Conservation (phyloP, 1,140 invertebrate genomes). For the Apis mellifera region Amel_HAv3.1 CM009932.2:6502501-6503000, state of each 20-base stretch:
- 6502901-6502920: no score
- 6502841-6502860: neutral
- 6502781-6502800: neutral
- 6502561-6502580: neutral
- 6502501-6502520: neutral
- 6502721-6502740: neutral
- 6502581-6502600: no score
- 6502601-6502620: neutral
- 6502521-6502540: neutral
- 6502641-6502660: slow-evolving; percentile 3
- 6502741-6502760: neutral
- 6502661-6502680: neutral
- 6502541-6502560: neutral
- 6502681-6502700: neutral
- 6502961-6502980: no score
- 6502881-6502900: no score
- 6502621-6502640: neutral
- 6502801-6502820: neutral
- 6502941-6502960: no score
- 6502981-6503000: no score
- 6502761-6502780: neutral
- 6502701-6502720: neutral
- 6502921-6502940: no score
- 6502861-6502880: neutral
- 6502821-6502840: neutral